phyloP scores from a whole-genome alignment of 2,113 vertebrate species.

The Oplegnathus fasciatus region DNA sequence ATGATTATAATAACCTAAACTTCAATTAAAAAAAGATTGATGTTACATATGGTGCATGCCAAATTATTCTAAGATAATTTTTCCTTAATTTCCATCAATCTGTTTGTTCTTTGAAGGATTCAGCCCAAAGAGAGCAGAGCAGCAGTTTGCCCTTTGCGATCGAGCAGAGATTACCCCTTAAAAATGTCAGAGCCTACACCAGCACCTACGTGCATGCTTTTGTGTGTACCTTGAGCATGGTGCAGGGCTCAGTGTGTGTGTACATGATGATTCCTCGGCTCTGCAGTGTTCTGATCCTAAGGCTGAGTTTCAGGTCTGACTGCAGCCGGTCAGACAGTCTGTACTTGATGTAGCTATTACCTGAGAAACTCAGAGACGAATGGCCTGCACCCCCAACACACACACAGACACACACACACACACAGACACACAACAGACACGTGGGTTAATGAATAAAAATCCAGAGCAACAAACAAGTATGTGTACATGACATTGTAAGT shows the following conservation, averaged over 20 bases:
- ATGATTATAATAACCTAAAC: not conserved
- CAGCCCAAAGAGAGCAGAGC: not conserved
- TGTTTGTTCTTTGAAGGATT: not conserved
- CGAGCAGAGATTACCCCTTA: not conserved
- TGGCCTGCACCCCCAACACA: conserved; percentile 86
- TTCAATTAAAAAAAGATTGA: not conserved
- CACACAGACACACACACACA: conserved; percentile 27
- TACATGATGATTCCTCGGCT: conserved; percentile 96
- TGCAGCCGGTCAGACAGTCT: conserved; percentile 90
- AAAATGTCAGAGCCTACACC: not conserved
- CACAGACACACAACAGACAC: conserved; percentile 13
- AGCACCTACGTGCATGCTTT: conserved; percentile 3
- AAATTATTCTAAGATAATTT: not conserved
- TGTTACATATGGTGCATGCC: not conserved
- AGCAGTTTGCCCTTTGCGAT: not conserved
- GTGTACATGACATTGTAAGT: too few relatives aligned
- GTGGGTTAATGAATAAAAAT: not conserved
- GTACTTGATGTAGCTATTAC: conserved; percentile 98
- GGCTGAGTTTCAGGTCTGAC: conserved; percentile 91
- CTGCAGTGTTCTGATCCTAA: conserved; percentile 95
- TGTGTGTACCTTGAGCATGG: conserved; percentile 91
- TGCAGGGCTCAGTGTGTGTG: conserved; percentile 92
- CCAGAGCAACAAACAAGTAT: conserved; percentile 17
- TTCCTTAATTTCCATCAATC: not conserved
- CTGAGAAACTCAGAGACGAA: conserved; percentile 96